Base-by-base conservation (phyloP, 1,140 invertebrate species). In the Condylostylus longicornis region DNA sequence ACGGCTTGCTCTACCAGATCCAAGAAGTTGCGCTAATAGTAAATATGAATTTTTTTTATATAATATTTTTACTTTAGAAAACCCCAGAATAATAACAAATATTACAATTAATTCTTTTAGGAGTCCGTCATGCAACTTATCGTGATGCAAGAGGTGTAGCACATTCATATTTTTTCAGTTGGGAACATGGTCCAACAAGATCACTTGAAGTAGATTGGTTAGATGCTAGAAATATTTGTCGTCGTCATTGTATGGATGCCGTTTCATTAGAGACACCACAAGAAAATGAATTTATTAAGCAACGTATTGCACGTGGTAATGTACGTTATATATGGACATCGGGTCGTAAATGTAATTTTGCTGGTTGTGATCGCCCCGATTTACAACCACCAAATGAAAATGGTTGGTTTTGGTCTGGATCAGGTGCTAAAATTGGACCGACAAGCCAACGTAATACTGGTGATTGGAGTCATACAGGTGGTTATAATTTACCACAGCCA, bases 341-440 rank as follows among this genome's bases (percentile, higher is more conserved):
- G 4, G 86, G 86, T 3, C 73, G 86, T 22, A 90, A 90, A 55
- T 90, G 86, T 51, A 88, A 90, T 61, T 90, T 90, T 50, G 82
- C 84, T 40, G 86, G 86, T 18, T 90, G 86, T 58, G 82, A 88
- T 61, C 68, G 84, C 36, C 67, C 80, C 18, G 86, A 89, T 58
- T 67, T 89, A 40, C 81, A 88, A 64, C 86, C 86, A 1, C 76
- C 79, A 35, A 84, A 89, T 50, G 68, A 87, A 23, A 89, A 89
- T 61, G 86, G 86, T 41, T 89, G 85, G 85, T 90, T 90, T 72
- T 90, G 85, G 85, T 85, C 82, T 13, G 86, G 85, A 40, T 87
- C 82, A 2, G 83, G 83, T 7, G 83, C 78, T 30, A 87, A 88
- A 64, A 84, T 90, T 45, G 83, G 84, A 29, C 75, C 84, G 23